These are phyloP conservation scores for Bombus vancouverensis DNA, from an alignment of 1,140 invertebrate genomes.

Conservation along the genomic window DNA sequence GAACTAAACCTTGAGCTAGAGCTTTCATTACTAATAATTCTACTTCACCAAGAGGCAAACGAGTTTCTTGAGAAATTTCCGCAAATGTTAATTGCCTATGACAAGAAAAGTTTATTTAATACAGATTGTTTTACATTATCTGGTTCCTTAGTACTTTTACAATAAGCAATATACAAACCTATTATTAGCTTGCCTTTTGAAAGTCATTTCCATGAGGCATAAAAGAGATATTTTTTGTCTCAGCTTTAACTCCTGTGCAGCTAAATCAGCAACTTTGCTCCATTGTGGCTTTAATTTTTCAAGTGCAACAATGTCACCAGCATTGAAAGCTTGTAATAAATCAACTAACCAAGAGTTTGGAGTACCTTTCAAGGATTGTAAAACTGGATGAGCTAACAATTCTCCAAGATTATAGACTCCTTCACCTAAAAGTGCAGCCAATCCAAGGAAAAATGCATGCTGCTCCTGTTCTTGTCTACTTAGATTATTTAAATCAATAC, in stretches of 20 bases:
- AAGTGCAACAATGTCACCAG: constrained; percentile 94
- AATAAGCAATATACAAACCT: constrained; percentile 74
- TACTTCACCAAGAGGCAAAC: constrained; percentile 92
- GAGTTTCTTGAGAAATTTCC: constrained; percentile 94
- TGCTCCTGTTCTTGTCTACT: constrained; percentile 88
- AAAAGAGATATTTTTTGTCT: constrained; percentile 96
- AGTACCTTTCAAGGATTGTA: constrained; percentile 92
- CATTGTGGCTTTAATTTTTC: constrained; percentile 92
- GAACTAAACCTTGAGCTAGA: constrained; percentile 95
- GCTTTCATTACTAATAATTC: constrained; percentile 99
- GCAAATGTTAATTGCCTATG: constrained; percentile 92
- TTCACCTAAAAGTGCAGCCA: constrained; percentile 97
- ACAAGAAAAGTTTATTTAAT: constrained; percentile 32
- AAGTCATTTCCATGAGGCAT: constrained; percentile 98
- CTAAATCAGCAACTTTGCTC: constrained; percentile 93
- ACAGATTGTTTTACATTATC: not conserved
- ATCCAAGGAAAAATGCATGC: constrained; percentile 94
- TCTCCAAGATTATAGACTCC: constrained; percentile 99
- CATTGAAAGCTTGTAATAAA: constrained; percentile 95
- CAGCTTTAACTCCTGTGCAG: constrained; percentile 91
- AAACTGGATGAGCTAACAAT: constrained; percentile 96
- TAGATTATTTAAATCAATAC: constrained; percentile 90
- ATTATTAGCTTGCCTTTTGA: constrained; percentile 88
- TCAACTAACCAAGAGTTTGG: constrained; percentile 95
- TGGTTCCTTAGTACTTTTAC: not conserved